These are phyloP conservation scores for Piprites chloris DNA, from an alignment of 2,113 vertebrate genomes.

Conservation along the genomic window DNA sequence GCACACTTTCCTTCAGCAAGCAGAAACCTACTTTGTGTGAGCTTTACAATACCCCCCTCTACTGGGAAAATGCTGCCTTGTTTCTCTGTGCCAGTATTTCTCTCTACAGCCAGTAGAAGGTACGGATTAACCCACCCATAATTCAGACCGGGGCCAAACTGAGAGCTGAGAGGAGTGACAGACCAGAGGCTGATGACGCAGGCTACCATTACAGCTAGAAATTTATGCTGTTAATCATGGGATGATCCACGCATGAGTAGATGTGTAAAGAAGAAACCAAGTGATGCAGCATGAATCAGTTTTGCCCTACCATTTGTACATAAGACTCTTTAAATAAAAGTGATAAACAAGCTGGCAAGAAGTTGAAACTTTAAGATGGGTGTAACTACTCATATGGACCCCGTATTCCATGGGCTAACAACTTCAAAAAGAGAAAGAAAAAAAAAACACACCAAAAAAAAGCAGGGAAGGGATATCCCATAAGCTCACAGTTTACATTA, in stretches of 20 bases:
- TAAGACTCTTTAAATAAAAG: not conserved
- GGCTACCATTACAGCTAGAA: not conserved
- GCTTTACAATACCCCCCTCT: constrained; percentile 53
- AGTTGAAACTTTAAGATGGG: not conserved
- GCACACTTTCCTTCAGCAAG: not conserved
- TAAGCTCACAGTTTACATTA: not conserved
- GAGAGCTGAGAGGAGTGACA: not conserved
- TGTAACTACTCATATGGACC: not conserved
- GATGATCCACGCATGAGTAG: not conserved
- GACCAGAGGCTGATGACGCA: not conserved
- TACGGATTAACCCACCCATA: not conserved
- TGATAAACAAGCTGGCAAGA: not conserved
- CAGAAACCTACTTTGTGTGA: not conserved
- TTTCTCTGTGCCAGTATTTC: not conserved
- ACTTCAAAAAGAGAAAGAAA: not conserved
- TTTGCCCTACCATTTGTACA: not conserved
- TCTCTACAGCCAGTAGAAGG: not conserved
- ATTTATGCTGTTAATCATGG: not conserved
- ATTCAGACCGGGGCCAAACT: not conserved
- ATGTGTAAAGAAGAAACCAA: not conserved
- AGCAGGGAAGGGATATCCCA: not conserved
- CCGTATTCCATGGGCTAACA: not conserved
- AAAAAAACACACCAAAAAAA: not conserved
- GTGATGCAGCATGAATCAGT: not conserved
- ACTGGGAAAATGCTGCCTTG: not conserved